Base-by-base conservation (phyloP, 2,113 vertebrate species). In the Rhynchopsitta pachyrhyncha region DNA sequence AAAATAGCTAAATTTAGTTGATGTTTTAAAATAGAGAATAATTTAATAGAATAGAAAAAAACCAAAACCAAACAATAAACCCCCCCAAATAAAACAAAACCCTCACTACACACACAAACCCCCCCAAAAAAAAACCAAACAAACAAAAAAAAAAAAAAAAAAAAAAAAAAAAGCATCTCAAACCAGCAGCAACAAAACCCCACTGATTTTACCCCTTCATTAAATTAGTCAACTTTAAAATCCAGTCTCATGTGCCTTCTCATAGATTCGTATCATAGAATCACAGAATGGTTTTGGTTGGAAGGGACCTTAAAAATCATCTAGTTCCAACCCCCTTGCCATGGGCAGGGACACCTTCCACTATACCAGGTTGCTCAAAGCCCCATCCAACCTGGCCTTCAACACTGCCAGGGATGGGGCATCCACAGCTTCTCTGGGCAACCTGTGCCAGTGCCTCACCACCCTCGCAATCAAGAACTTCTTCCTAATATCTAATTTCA, bases 121-220 rank as follows among this genome's bases (percentile, higher is more conserved):
- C 6, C 6, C 23, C 3, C 0, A 7, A 17, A 3, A 46, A 55
- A 42, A 10, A 66, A 5, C 3, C 20, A 39, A 41, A 3, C 23
- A 24, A 29, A 18, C 11, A 41, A 4, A 62, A 33, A 69, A 69
- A 77, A 33, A 29, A 60, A 6, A 42, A 42, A 17, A 2, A 33
- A 27, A 10, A 28, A 66, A 33, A 47, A 73, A 20, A 14, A 33
- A 19, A 55, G 31, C 19, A 57, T n/a, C 33, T 14, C 57, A 76
- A 37, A 3, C 10, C 20, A 77, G 57, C 7, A 47, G 35, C 22
- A 79, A 22, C 13, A 68, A 74, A 85, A 16, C 1, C 3, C 6
- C 20, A 15, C 6, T 47, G 19, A 41, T 88, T 81, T 83, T 70
- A 68, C 29, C 12, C 41, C 17, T 53, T 84, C 17, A 27, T 63